Base-by-base conservation (phyloP, 2,888 invertebrate genomes). In the Drosophila gaucha region DNA sequence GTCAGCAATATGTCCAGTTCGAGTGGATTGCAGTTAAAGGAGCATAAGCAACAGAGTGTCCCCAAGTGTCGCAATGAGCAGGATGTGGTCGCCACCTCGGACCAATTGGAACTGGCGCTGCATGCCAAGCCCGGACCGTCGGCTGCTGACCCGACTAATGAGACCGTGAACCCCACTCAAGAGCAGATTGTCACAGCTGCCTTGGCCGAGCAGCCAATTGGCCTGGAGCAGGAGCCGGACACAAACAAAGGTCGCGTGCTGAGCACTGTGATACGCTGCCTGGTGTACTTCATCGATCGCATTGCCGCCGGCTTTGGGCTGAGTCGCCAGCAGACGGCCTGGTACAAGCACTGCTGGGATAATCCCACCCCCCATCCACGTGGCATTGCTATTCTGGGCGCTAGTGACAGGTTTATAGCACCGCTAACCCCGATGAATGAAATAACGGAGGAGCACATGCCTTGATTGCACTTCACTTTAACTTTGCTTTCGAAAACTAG, bases 321-420 rank as follows among this genome's bases (percentile, higher is more conserved):
- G 46, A 69, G 60, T 2, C 59, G 46, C 3, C 78, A 69, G 41
- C 72, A 72, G 33, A 49, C 58, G 1, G 44, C 46, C 6, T 80
- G 80, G 80, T 84, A 80, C 36, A 80, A 78, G 8, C 65, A 80
- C 26, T 84, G 84, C 60, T 80, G 78, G 80, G 56, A 65, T 2
- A 47, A 43, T 51, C 80, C 65, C 6, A 56, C 49, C 0, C 39
- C 60, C 4, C 65, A 60, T 20, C 43, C 67, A 5, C 62, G 35
- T 33, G 49, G 49, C 16, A 10, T 57, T 0, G 12, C 20, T 6
- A n/a, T 35, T 1, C 9, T 67, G 47, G 41, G 22, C 5, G 33
- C 50, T 1, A 20, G 1, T 1, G 20, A 41, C 1, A 33, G 24
- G 3, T 33, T 36, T 2, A 26, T 49, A 18, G 38, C 38, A 5